Base-by-base conservation (phyloP, 2,888 invertebrate genomes). In the Elaeidobius kamerunicus region DNA sequence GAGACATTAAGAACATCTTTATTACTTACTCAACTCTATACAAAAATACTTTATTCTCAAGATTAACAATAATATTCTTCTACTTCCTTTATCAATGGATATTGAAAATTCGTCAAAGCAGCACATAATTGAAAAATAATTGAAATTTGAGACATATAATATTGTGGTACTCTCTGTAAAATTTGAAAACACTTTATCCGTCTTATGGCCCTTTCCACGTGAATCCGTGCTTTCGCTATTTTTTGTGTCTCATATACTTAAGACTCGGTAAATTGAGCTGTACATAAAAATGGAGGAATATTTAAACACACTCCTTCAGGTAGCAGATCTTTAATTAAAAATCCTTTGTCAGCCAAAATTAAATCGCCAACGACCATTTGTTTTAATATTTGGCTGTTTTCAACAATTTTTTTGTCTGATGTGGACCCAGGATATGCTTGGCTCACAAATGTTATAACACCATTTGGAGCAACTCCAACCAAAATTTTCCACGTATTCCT, bases 211-310 rank as follows among this genome's bases (percentile, higher is more conserved):
- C 46, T 12, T 15, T 52, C 46, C 1, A 52, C 46, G 28, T 52
- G 52, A 41, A 65, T 61, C 30, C 62, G 34, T 23, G 61, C 61
- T 49, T 46, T 54, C 12, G 64, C 61, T 40, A 64, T 65, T 12
- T 11, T 46, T 47, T 52, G 28, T n/a, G 64, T 65, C 47, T 55
- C 39, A 16, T 45, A 16, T 34, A 41, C 47, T 27, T 39, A 35
- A 2, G n/a, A 9, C 12, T 28, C 44, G 9, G 51, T 44, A 9
- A 51, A 44, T 27, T 45, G 52, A 5, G 50, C 19, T 15, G 45
- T 35, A 6, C 16, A 50, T 40, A 54, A 45, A 48, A 58, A 58
- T 40, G 65, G 62, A 11, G 64, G 62, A n/a, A 46, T 42, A 28
- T 50, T 39, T 39, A 55, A 50, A 35, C 7, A 19, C 3, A 56